Evolutionary conservation across 1,140 invertebrate genomes (phyloP).

Genomic region (Caligus rogercresseyi): DNA sequence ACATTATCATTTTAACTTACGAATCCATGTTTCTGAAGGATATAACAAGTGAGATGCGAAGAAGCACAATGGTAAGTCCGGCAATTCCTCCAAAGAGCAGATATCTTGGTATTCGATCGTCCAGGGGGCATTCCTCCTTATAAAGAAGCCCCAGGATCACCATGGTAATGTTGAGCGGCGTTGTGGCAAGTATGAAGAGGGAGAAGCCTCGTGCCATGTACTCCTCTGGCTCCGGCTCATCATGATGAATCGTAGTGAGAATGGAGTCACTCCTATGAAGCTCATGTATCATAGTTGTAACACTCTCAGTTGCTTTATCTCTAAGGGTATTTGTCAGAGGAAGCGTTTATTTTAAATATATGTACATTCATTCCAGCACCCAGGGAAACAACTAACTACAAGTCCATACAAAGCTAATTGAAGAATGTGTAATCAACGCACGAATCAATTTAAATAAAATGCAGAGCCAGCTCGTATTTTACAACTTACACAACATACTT

Average conservation of each 20-base stretch:
- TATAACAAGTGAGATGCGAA: neutral
- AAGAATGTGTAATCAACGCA: neutral
- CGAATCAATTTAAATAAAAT: neutral
- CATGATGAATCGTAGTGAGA: neutral
- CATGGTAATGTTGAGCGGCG: neutral
- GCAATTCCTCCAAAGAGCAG: neutral
- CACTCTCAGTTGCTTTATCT: neutral
- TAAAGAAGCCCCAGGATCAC: neutral
- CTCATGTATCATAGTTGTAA: neutral
- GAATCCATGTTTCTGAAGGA: neutral
- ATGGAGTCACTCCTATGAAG: neutral
- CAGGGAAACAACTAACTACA: too few species aligned
- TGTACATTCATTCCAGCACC: neutral
- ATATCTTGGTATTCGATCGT: neutral
- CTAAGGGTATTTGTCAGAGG: neutral
- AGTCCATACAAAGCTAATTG: neutral
- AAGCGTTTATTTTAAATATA: too few species aligned
- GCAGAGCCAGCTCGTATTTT: too few species aligned
- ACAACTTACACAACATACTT: too few species aligned
- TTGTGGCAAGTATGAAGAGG: neutral
- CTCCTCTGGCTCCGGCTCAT: neutral
- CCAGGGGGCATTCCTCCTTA: neutral
- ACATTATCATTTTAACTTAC: too few species aligned
- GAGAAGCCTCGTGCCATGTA: neutral
- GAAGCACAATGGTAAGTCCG: neutral